Evolutionary conservation across 2,113 vertebrate genomes (phyloP), one percentile per base, ranked within the genome.

Genomic region (Seriola quinqueradiata): DNA sequence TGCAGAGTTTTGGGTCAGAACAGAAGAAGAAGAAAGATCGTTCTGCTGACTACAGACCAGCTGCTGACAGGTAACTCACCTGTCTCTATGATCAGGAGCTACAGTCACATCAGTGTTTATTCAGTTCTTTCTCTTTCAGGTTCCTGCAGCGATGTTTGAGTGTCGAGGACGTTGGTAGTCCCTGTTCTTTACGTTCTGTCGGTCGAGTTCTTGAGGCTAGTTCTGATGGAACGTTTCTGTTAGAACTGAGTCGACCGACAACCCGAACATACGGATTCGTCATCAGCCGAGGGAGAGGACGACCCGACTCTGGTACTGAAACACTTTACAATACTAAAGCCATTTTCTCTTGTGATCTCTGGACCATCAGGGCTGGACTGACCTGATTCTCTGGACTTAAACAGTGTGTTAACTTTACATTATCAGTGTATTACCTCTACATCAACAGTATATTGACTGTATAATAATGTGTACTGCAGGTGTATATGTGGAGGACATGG

Each of bases 401-500:
- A 28, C 14, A 40, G 52, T 58, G 17, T 40, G 16, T 52, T 16
- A 40, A 19, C 40, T 6, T 23, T 55, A 38, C 4, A 13, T 17
- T 17, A 5, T 7, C 40, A 23, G 23, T 16, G 44, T 16, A 16
- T 46, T 46, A 14, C 4, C 4, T 1, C 4, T 46, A 1, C 44
- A 46, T 6, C 4, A 4, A 5, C n/a, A 21, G 23, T 11, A 5
- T 44, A 19, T 11, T 58, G 46, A 67, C 61, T 63, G 4, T 28
- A 5, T 17, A 5, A 2, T 46, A 19, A 58, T 42, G 54, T 74
- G 38, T 36, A 4, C 55, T 83, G 8, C 81, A 98, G 97, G 97
- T 5, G 88, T 97, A 68, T 97, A 97, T 0, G 95, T 98, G 86
- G 96, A 97, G 83, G 95, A 95, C 84, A 97, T 98, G 95, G 91